Evolutionary conservation across 2,888 invertebrate genomes (phyloP).

Genomic region (Masnerella sp.): DNA sequence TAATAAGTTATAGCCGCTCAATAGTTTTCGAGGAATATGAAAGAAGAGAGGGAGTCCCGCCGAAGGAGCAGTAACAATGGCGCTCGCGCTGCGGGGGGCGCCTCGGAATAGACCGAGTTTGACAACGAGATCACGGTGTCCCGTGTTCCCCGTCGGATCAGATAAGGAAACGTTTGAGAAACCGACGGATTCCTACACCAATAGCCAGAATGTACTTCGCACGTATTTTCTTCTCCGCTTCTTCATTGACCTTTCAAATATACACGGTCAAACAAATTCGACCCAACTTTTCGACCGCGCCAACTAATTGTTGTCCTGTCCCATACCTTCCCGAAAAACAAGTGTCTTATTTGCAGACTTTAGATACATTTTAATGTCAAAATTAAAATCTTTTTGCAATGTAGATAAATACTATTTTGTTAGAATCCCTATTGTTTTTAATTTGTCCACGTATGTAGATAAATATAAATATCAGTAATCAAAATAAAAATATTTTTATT

Average conservation of each 20-base stretch:
- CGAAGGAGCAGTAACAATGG: slow-evolving; percentile 70
- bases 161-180: slow-evolving; percentile 73
- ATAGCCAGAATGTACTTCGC: slow-evolving; percentile 66
- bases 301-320: slow-evolving; percentile 21
- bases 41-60: slow-evolving; percentile 60
- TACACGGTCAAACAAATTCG: slow-evolving; percentile 49
- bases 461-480: too few relatives aligned
- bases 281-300: slow-evolving; percentile 23
- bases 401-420: too few relatives aligned
- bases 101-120: slow-evolving; percentile 75
- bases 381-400: too few relatives aligned
- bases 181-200: slow-evolving; percentile 67
- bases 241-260: slow-evolving; percentile 60
- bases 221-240: slow-evolving; percentile 67
- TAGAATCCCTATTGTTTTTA: too few relatives aligned
- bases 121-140: slow-evolving; percentile 74
- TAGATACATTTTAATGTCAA: too few relatives aligned
- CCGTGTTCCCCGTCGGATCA: slow-evolving; percentile 69
- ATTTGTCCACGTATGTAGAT: too few relatives aligned
- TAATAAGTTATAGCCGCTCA: slow-evolving; percentile 76
- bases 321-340: too few relatives aligned
- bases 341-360: too few relatives aligned
- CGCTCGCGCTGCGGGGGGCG: slow-evolving; percentile 72
- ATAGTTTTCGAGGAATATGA: slow-evolving; percentile 70
- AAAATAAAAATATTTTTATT: too few relatives aligned